Conservation (phyloP, 2,797 vertebrate genomes). For the Lacerta bilineata region DNA sequence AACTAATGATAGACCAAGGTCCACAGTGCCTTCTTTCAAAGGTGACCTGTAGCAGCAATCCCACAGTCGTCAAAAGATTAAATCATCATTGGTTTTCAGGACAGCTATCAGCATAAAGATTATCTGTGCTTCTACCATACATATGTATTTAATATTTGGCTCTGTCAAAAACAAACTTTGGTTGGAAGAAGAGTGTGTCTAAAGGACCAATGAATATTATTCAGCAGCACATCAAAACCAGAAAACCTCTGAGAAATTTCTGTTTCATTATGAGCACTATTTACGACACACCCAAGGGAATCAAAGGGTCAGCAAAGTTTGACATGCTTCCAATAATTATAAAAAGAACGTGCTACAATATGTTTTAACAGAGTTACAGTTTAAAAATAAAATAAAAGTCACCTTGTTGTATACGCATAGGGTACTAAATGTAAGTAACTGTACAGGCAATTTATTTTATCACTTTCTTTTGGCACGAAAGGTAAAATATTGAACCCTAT, state of each 20-base stretch:
- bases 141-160: not conserved
- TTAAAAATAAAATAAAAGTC: not conserved
- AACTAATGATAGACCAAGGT: not conserved
- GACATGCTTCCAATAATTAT: not conserved
- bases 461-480: not conserved
- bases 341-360: not conserved
- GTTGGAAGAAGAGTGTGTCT: not conserved
- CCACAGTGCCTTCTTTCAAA: not conserved
- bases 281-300: not conserved
- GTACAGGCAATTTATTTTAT: not conserved
- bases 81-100: constrained; percentile 18
- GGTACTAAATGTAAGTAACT: not conserved
- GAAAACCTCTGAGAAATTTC: not conserved
- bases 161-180: constrained; percentile 15
- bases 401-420: not conserved
- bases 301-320: not conserved
- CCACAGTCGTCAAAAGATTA: constrained; percentile 38
- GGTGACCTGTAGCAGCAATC: not conserved
- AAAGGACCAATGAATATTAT: not conserved
- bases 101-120: constrained; percentile 26
- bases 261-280: not conserved
- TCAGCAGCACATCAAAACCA: not conserved
- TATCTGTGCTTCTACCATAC: not conserved
- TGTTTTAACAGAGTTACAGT: not conserved
- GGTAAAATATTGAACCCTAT: not conserved